Percentiles rank a stretch among this genome's conserved stretches.
These are phyloP conservation scores for cattle (Bos taurus) DNA, from an alignment of 2,113 vertebrate genomes.

Conservation along the genomic window DNA sequence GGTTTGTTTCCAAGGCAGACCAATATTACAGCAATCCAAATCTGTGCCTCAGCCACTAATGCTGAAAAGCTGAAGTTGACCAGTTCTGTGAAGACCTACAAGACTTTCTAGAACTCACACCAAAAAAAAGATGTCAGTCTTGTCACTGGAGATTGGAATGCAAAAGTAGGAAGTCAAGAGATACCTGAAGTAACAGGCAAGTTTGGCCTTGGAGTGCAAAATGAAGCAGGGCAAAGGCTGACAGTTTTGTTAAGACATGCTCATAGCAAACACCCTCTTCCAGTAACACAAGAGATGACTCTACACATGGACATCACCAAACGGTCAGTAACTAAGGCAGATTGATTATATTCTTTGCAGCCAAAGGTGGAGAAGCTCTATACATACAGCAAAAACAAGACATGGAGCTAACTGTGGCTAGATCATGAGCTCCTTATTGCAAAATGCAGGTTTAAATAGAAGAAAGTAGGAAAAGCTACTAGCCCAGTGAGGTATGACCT, in stretches of 20 bases:
- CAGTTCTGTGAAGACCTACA: not conserved
- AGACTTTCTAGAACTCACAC: not conserved
- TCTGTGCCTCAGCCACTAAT: not conserved
- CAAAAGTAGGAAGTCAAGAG: not conserved
- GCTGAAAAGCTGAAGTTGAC: not conserved
- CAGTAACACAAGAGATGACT: not conserved
- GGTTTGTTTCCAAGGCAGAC: not conserved
- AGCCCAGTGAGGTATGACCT: not conserved
- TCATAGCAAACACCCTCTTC: not conserved
- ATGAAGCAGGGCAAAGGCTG: not conserved
- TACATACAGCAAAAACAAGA: not conserved
- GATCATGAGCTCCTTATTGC: not conserved
- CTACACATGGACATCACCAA: not conserved
- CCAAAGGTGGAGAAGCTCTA: not conserved
- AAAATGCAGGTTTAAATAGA: not conserved
- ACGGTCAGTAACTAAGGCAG: not conserved
- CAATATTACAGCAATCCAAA: not conserved
- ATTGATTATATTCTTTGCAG: not conserved
- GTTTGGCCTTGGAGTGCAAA: not conserved
- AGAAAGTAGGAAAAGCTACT: not conserved
- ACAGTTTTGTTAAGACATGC: not conserved
- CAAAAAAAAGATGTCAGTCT: not conserved
- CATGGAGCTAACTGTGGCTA: not conserved
- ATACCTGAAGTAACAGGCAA: not conserved
- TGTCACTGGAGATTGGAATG: not conserved